phyloP scores from a whole-genome alignment of 2,888 invertebrate genomes.

The Lepetodrilus schrolli region DNA sequence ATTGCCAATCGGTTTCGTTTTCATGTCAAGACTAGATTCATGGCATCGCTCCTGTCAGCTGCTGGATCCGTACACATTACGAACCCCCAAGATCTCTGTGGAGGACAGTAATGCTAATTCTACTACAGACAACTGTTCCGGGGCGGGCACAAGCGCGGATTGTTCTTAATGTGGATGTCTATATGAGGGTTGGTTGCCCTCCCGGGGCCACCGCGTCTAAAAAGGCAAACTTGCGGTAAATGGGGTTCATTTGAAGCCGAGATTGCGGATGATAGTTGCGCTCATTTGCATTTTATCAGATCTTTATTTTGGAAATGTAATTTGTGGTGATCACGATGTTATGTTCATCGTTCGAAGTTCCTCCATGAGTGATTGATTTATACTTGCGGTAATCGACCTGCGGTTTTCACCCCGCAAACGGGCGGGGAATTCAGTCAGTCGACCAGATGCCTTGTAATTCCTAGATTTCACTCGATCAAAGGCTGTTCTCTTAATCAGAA shows the following conservation, averaged over 20 bases:
- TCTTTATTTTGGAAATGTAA: conserved; percentile 27
- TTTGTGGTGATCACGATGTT: conserved; percentile 12
- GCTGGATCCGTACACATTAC: neutral
- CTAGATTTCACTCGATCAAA: neutral
- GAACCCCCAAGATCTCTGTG: neutral
- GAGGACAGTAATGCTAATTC: conserved; percentile 9
- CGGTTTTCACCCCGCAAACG: conserved; percentile 21
- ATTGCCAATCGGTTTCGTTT: conserved; percentile 4
- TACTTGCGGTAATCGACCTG: conserved; percentile 27
- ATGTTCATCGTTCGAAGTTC: neutral
- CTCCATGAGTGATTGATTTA: conserved; percentile 20
- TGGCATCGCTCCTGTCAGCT: neutral
- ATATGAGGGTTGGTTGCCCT: conserved; percentile 9
- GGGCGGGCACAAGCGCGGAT: conserved; percentile 10
- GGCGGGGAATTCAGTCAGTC: neutral
- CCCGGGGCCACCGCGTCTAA: neutral
- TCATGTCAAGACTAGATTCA: conserved; percentile 17
- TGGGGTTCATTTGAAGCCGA: conserved; percentile 1
- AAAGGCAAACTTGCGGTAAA: conserved; percentile 27
- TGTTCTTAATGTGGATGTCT: conserved; percentile 16
- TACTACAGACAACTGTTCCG: neutral
- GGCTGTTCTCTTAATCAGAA: neutral
- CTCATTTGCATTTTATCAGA: conserved; percentile 25
- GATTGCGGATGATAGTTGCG: conserved; percentile 10
- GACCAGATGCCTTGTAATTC: neutral